Evolutionary conservation across 2,888 invertebrate genomes (phyloP).

Genomic region (Blastobasis lacticolella): DNA sequence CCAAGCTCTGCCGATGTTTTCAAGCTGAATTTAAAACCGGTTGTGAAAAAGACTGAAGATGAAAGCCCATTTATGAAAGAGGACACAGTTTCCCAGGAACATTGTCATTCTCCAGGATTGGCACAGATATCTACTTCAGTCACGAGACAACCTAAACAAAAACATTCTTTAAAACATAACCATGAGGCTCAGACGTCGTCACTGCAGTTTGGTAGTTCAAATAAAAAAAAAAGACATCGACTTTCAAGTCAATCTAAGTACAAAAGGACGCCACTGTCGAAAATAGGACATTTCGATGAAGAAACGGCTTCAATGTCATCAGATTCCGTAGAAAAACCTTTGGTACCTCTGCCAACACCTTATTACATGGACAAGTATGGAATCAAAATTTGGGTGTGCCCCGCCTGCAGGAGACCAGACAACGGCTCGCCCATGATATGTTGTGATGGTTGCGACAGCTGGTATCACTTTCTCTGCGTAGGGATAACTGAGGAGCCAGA

Average conservation of each 20-base stretch:
- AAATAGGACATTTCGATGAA: constrained; percentile 54
- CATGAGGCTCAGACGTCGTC: constrained; percentile 44
- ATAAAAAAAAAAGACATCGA: no score
- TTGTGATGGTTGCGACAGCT: constrained; percentile 97
- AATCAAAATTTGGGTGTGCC: constrained; percentile 97
- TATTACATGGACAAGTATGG: constrained; percentile 85
- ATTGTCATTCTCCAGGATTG: constrained; percentile 85
- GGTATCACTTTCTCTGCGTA: no score
- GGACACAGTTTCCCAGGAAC: constrained; percentile 61
- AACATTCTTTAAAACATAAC: constrained; percentile 66
- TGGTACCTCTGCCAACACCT: constrained; percentile 52
- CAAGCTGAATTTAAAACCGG: constrained; percentile 82
- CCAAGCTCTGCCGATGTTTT: constrained; percentile 80
- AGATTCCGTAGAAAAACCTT: constrained; percentile 28
- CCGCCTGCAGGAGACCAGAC: constrained; percentile 94
- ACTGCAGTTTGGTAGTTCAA: constrained; percentile 50
- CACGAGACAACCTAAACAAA: constrained; percentile 85
- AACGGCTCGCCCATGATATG: constrained; percentile 99
- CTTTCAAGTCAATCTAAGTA: no score
- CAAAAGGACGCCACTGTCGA: no score
- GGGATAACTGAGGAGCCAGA: no score
- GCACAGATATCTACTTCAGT: constrained; percentile 89
- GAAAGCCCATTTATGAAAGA: no score
- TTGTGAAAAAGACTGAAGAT: constrained; percentile 77
- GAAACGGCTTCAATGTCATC: constrained; percentile 36